Base-by-base conservation (phyloP, 2,113 vertebrate genomes). In the Chunga burmeisteri region DNA sequence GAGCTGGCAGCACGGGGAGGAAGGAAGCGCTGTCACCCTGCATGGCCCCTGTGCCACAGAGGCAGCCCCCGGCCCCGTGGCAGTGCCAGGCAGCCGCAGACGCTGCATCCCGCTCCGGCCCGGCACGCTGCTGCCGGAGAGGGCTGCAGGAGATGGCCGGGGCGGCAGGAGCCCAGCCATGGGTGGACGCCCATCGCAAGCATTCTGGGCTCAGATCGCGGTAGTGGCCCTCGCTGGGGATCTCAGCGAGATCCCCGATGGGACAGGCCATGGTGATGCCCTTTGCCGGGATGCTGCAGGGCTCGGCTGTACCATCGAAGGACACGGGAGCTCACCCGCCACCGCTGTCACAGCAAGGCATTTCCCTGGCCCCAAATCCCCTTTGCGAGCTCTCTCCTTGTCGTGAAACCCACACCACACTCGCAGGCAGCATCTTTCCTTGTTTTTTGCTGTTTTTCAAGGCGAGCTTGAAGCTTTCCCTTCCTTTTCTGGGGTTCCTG, bases 81-180 rank as follows among this genome's bases (percentile, higher is more conserved):
- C 72, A 84, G 53, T 52, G 79, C 75, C 86, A 50, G 52, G 36
- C 52, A 86, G 80, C 6, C 22, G 5, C 59, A 73, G 59, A 26
- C 15, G 0, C 81, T 34, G 47, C 65, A 71, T 32, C 65, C 73
- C 15, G 2, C 38, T 58, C 42, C 1, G 1, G 25, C 55, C 3
- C 7, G 55, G 62, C 34, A 75, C 1, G 9, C 53, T n/a, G 75
- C 82, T 61, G 66, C 27, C 34, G 13, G 58, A 11, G 30, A 34
- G 26, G 30, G 50, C 71, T 56, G 56, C 0, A 6, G 75, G 36
- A 74, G 27, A 44, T 0, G 0, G 66, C 32, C 0, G 0, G 46
- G 38, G 42, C 14, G 15, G 27, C 53, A 36, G 77, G 36, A 73
- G 2, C 49, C 58, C 2, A 4, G 46, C 74, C 47, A 13, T 0